phyloP scores from a whole-genome alignment of 92 coral and sea anemone genomes.

The Palythoa heliodiscus region DNA sequence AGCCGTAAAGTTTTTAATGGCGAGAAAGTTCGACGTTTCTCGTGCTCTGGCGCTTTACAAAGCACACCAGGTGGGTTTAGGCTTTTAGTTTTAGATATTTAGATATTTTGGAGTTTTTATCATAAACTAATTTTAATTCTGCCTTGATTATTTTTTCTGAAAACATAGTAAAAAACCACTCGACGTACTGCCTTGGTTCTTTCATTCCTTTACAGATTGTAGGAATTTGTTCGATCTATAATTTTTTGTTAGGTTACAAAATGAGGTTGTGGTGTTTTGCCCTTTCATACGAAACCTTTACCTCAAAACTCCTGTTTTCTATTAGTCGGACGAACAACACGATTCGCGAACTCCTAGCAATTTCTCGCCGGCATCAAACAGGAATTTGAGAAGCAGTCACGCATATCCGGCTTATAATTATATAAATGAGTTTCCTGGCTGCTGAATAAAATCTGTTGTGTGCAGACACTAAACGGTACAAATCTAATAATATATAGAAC shows the following conservation, averaged over 20 bases:
- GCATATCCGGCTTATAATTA: not conserved
- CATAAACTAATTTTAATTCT: not conserved
- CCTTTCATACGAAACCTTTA: slow-evolving; percentile 1
- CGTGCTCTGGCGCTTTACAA: slow-evolving; percentile 77
- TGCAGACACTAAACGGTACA: not conserved
- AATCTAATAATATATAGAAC: not conserved
- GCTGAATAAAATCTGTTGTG: not conserved
- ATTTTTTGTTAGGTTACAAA: not conserved
- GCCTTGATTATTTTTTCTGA: not conserved
- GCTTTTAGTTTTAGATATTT: not conserved
- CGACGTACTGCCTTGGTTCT: not conserved
- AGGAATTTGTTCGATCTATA: not conserved
- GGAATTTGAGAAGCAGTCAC: slow-evolving; percentile 18
- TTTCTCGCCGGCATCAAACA: not conserved
- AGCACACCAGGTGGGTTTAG: slow-evolving; percentile 71
- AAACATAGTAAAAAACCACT: not conserved
- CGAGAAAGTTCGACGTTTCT: slow-evolving; percentile 86
- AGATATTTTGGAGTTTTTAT: not conserved
- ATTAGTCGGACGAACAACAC: not conserved
- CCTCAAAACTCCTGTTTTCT: not conserved
- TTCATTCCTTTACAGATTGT: not conserved
- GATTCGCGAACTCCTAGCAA: not conserved
- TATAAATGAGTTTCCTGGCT: not conserved
- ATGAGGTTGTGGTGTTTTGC: not conserved
- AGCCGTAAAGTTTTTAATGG: slow-evolving; percentile 88